Base-by-base conservation (phyloP, 2,888 invertebrate genomes). In the Parnassius glacialis region DNA sequence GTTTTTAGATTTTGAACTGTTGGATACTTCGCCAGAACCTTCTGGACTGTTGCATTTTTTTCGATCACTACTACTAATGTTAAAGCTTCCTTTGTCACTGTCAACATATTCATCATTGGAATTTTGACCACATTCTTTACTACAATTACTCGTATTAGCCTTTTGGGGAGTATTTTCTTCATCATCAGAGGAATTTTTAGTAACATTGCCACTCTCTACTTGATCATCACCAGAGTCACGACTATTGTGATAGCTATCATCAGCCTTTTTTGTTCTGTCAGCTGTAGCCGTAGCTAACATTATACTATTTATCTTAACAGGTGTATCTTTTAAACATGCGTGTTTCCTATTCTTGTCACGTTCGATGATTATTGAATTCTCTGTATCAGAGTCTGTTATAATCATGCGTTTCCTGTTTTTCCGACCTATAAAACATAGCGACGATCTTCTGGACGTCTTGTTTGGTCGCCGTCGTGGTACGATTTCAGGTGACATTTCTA, bases 331-430 rank as follows among this genome's bases (percentile, higher is more conserved):
- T 10, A 84, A 62, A 62, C 90, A 90, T 42, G 70, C 69, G 7
- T 79, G 50, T 71, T 90, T 90, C 2, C 72, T 83, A 55, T 83
- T 77, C 42, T 75, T 83, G 12, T 82, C 71, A 41, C 83, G 83
- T 71, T 88, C 88, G 53, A 84, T 74, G 1, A 89, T 67, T 41
- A 90, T 84, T 9, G 90, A 90, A 65, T 89, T 87, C 59, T 90
- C 90, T 0, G 85, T 84, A 66, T 91, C 90, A 0, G 90, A 90
- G 48, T 90, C 90, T 2, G 84, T 20, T 2, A 82, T 69, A 3
- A 87, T 74, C 71, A 88, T 81, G 9, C 89, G 80, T 70, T 87
- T 90, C 56, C 83, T 90, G 1, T 79, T 82, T 69, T 77, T 83
- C 25, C 76, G 77, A 41, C 74, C 70, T 41, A 78, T 74, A 9